Evolutionary conservation across 2,113 vertebrate species (phyloP), one percentile per base, ranked within the genome.

Genomic region (Ophiodon elongatus): DNA sequence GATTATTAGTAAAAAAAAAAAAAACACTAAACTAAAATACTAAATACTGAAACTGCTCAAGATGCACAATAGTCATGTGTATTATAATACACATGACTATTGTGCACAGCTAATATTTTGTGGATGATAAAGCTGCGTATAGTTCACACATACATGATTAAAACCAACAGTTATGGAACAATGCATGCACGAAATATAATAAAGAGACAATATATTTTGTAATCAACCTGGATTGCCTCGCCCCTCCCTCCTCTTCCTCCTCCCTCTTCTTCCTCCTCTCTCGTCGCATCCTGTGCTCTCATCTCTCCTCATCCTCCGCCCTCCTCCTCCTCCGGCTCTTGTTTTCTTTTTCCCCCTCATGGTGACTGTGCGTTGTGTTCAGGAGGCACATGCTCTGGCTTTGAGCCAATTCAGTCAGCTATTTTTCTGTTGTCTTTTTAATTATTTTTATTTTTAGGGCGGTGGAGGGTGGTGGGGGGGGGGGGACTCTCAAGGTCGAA

Each of bases 261-360:
- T 41, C 52, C 71, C 23, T 45, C 63, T 6, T 14, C 69, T 25
- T 17, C 59, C 41, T 25, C 43, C 63, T 66, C 52, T 56, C 66
- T 57, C 67, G 35, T 83, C 52, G 80, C 73, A 87, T 88, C 84
- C 89, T 74, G 65, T 84, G 31, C 66, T 82, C 73, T 3, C 88
- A 82, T 85, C 87, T 41, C 80, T 85, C 80, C 56, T 83, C 81
- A 14, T 85, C 88, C 63, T 67, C 60, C 76, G 25, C 59, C 47
- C 15, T 85, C 84, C 63, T 73, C 76, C 67, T 64, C 54, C 52
- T 59, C 47, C 4, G 11, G 57, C 83, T 57, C 50, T 4, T 60
- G 31, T 33, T 75, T 72, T 71, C 8, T 57, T 57, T 56, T 5
- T 64, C 13, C 41, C 13, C 43, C 39, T 67, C 11, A n/a, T 15